Evolutionary conservation across 1,140 invertebrate genomes (phyloP).

Genomic region (Hesperophylax magnus): DNA sequence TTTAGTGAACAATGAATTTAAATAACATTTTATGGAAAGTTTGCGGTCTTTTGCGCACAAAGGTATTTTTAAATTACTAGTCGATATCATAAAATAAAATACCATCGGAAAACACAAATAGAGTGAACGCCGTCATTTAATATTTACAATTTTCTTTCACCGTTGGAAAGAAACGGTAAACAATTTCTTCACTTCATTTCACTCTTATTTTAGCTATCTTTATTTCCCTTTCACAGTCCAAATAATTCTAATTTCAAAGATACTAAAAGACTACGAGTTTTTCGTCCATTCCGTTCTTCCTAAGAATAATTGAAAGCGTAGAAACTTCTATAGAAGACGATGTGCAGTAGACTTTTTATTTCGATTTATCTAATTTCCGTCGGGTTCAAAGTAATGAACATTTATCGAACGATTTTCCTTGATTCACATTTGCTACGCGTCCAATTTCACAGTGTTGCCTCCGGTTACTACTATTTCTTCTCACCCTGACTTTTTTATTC

Average conservation of each 20-base stretch:
- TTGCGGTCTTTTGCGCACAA: too few relatives aligned
- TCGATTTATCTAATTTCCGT: conserved; percentile 35
- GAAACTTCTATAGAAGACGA: neutral
- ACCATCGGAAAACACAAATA: neutral
- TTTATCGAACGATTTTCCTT: conserved; percentile 40
- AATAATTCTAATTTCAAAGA: conserved; percentile 24
- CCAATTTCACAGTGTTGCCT: conserved; percentile 30
- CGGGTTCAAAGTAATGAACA: conserved; percentile 31
- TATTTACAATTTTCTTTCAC: conserved; percentile 8
- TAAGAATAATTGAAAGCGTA: neutral
- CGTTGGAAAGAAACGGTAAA: neutral
- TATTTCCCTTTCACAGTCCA: neutral
- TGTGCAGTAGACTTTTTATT: conserved; percentile 19
- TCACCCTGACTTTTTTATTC: neutral
- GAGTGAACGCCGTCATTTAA: neutral
- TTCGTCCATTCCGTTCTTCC: conserved; percentile 6
- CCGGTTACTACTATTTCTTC: too few relatives aligned
- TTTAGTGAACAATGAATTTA: too few relatives aligned
- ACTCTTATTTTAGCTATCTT: neutral
- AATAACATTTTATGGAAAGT: too few relatives aligned
- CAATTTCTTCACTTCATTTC: conserved; percentile 22
- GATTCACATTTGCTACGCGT: conserved; percentile 26
- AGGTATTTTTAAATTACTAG: too few relatives aligned
- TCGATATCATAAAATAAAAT: too few relatives aligned
- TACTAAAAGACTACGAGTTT: neutral